Evolutionary conservation across 1,140 invertebrate species (phyloP).

Genomic region (Bombus superbus): DNA sequence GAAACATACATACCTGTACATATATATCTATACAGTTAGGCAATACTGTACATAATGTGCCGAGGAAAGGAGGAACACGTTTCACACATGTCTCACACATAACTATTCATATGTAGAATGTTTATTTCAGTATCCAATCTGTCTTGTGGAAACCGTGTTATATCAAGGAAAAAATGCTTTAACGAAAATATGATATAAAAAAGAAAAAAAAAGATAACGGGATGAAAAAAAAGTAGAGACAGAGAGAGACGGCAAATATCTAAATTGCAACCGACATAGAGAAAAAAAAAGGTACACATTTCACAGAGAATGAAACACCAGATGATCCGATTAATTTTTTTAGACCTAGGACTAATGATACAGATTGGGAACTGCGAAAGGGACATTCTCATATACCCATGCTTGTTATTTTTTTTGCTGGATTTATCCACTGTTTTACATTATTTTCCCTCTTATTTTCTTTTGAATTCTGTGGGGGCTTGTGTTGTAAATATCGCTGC

Average conservation of each 20-base stretch:
- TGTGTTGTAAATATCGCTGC: constrained; percentile 86
- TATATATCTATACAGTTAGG: constrained; percentile 71
- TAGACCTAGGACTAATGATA: constrained; percentile 75
- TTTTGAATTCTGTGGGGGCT: constrained; percentile 80
- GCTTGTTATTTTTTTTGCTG: constrained; percentile 79
- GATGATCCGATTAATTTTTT: constrained; percentile 26
- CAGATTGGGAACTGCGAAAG: constrained; percentile 86
- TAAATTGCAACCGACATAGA: constrained; percentile 50
- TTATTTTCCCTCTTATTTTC: constrained; percentile 71
- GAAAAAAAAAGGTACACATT: constrained; percentile 54
- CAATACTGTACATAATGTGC: constrained; percentile 78
- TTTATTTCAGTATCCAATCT: constrained; percentile 86
- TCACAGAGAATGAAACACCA: constrained; percentile 52
- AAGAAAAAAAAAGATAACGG: neutral
- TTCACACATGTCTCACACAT: constrained; percentile 78
- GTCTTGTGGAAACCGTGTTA: constrained; percentile 75
- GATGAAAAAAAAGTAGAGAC: constrained; percentile 32
- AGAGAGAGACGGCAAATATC: constrained; percentile 37
- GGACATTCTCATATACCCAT: constrained; percentile 87
- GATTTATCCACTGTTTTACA: constrained; percentile 74
- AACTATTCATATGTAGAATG: constrained; percentile 84
- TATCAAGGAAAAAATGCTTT: constrained; percentile 44
- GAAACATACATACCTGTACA: constrained; percentile 59
- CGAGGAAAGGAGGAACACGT: constrained; percentile 68
- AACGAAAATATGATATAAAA: neutral